Evolutionary conservation across 1,140 invertebrate species (phyloP).

Genomic region (Sipha flava): DNA sequence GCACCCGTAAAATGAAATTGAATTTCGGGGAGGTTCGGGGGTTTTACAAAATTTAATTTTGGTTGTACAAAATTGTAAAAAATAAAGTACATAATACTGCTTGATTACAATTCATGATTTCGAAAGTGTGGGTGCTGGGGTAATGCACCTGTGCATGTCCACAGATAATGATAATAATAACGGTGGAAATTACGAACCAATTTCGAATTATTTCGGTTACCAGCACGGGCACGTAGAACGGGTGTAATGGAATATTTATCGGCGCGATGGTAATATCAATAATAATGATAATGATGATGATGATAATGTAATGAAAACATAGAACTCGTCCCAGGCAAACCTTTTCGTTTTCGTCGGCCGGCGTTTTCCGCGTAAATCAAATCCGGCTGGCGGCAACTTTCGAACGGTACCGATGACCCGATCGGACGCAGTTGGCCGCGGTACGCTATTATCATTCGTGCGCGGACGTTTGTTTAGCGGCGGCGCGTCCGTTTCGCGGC

Average conservation of each 20-base stretch:
- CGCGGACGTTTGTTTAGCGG: not conserved
- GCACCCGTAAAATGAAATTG: too few species aligned
- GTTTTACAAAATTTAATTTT: too few species aligned
- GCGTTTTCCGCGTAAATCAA: conserved; percentile 8
- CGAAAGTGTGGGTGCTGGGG: too few species aligned
- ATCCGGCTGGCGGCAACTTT: not conserved
- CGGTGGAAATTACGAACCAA: not conserved
- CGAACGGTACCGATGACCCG: conserved; percentile 24
- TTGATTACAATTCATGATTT: too few species aligned
- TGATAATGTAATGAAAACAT: not conserved
- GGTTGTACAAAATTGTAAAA: too few species aligned
- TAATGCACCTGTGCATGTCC: too few species aligned
- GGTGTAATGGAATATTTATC: conserved; percentile 6
- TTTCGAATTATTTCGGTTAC: not conserved
- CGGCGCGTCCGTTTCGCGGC: not conserved
- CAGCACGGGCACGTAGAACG: too few species aligned
- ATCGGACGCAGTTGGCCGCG: not conserved
- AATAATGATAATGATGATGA: not conserved
- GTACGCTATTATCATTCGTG: not conserved
- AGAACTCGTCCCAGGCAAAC: not conserved
- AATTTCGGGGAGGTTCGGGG: too few species aligned
- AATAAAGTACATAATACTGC: too few species aligned
- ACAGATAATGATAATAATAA: not conserved
- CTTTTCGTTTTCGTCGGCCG: not conserved
- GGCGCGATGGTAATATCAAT: not conserved